A percentile compares a stretch with the other conserved stretches of the same genome.
phyloP scores from a whole-genome alignment of 2,113 vertebrate genomes.

The Aspiorhynchus laticeps region DNA sequence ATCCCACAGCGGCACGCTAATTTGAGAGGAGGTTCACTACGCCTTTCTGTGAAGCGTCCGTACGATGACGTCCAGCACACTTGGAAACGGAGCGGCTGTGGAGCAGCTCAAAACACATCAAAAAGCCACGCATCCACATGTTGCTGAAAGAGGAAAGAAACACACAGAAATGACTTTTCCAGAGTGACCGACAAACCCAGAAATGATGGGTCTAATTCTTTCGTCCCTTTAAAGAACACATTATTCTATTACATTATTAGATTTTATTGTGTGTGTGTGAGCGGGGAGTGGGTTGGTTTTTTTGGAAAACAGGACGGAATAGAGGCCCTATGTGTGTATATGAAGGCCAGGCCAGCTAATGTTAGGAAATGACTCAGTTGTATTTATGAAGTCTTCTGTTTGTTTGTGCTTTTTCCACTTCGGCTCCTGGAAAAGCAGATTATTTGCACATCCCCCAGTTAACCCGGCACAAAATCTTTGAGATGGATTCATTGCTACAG shows the following conservation, averaged over 20 bases:
- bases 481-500: conserved; percentile 69
- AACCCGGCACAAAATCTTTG: conserved; percentile 56
- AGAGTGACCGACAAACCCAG: conserved; percentile 65
- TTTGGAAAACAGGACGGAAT: conserved; percentile 21
- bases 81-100: conserved; percentile 77
- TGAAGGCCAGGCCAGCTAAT: conserved; percentile 35
- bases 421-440: conserved; percentile 71
- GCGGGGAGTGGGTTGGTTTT: neutral
- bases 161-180: conserved; percentile 77
- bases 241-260: conserved; percentile 60
- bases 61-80: conserved; percentile 74
- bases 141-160: conserved; percentile 69
- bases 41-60: conserved; percentile 72
- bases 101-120: conserved; percentile 81
- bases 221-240: conserved; percentile 43
- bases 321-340: conserved; percentile 34
- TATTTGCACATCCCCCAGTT: conserved; percentile 60
- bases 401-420: conserved; percentile 64
- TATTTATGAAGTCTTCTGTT: conserved; percentile 54
- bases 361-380: conserved; percentile 61
- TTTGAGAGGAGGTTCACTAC: conserved; percentile 75
- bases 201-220: conserved; percentile 63
- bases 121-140: conserved; percentile 74
- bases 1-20: conserved; percentile 64
- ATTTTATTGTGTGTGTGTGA: conserved; percentile 48